Evolutionary conservation across 2,888 invertebrate genomes (phyloP), one percentile per base, ranked within the genome.

Genomic region (Dione juno): DNA sequence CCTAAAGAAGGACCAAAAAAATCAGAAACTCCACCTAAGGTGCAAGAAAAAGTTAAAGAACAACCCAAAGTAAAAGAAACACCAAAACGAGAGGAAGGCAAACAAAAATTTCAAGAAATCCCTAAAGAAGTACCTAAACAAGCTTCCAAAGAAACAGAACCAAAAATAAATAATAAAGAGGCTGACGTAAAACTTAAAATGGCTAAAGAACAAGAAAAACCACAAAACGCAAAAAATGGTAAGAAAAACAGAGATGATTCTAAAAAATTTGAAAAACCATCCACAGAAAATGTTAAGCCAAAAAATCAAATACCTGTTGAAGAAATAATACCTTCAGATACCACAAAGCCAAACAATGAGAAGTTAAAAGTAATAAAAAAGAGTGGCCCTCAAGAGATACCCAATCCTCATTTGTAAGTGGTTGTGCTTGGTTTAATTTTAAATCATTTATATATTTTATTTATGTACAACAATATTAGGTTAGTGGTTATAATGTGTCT

Each of bases 321-420:
- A 69, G 95, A 95, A 80, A 87, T 93, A 61, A 94, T 94, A 71
- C 88, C 90, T 3, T 88, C 89, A 0, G 95, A 95, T 77, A 94
- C 94, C 0, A 83, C 85, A 21, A 93, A 94, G 68, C 94, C 95
- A 0, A 84, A 84, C 76, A 89, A 90, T 71, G 93, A 94, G 75
- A 94, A 90, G 63, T 87, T 95, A 37, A 95, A 94, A 85, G 94
- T 95, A 3, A 95, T 95, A 70, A 95, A 92, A 78, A 94, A 93
- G 78, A 93, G 89, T 70, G 95, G 95, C 11, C 93, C 93, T 1
- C 81, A 87, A 28, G 93, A 92, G 77, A 93, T 93, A 21, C 93
- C 91, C 58, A 85, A 88, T 75, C 89, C 87, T 72, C 81, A 84
- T 68, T 71, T 83, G 74, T 88, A 85, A 84, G 70, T 72, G 70